Base-by-base conservation (phyloP, 2,113 vertebrate species). In the Notothenia rossii region DNA sequence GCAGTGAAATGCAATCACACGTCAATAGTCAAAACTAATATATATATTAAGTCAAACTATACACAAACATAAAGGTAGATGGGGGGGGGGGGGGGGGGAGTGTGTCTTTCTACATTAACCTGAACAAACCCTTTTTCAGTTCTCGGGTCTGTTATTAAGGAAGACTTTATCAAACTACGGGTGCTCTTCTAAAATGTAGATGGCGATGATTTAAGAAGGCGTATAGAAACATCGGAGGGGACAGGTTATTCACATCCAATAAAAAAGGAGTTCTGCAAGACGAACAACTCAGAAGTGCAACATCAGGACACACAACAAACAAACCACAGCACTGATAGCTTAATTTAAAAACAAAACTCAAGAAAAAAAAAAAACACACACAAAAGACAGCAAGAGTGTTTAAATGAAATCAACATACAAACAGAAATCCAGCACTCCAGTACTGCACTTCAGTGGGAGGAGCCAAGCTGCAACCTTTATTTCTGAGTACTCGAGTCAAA, bases 261-360 rank as follows among this genome's bases (percentile, higher is more conserved):
- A 50, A 73, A 73, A 82, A 67, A 58, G 8, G 14, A 58, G 18
- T 13, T 53, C 55, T 75, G 71, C 18, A 61, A 75, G 72, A 82
- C 69, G 74, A 77, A 71, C 46, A 72, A 84, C 33, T 53, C 60
- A 84, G 86, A 87, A 88, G 88, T 91, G 88, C 86, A 90, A 90
- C 82, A 86, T 83, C 75, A 82, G 75, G 82, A 82, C 76, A 86
- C 56, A 73, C 60, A 76, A 2, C 13, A 51, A 74, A 80, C 66
- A 82, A 67, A 82, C n/a, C 66, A 80, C 77, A 85, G 72, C 72
- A 71, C 74, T 17, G 49, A 78, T 17, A 86, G 72, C 83, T 90
- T 86, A 59, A 86, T 61, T 73, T 45, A 63, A 77, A 86, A 83
- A 77, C 53, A 75, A 74, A 61, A 36, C 51, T 64, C 58, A 36